Evolutionary conservation across 37 sponge, comb jelly and placozoan genomes (phyloP).

Genomic region (Halichondria panicea): DNA sequence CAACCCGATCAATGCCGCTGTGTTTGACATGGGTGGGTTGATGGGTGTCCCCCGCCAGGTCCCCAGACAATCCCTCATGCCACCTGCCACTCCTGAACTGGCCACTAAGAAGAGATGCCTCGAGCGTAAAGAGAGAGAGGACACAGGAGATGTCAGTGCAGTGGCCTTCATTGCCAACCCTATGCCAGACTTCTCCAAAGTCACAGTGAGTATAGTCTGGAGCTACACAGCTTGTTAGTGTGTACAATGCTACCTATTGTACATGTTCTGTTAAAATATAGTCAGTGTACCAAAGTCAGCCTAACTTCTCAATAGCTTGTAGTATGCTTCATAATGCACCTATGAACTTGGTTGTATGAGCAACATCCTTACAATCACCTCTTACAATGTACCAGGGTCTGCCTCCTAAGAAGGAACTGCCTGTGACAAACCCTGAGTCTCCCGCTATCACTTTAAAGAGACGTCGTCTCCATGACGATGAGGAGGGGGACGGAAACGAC

Average conservation of each 20-base stretch:
- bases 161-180: conserved; percentile 47
- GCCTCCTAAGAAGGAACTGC: conserved; percentile 36
- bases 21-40: conserved; percentile 45
- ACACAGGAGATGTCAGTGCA: background rate
- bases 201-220: conserved; percentile 3
- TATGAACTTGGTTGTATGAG: too few relatives aligned
- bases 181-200: conserved; percentile 36
- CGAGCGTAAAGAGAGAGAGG: background rate
- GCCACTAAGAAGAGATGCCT: conserved; percentile 35
- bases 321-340: too few relatives aligned
- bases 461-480: background rate
- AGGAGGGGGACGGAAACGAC: conserved; percentile 4
- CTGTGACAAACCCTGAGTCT: conserved; percentile 48
- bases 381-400: too few relatives aligned
- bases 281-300: too few relatives aligned
- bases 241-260: background rate
- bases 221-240: conserved; percentile 12
- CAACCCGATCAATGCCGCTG: conserved; percentile 57
- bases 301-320: too few relatives aligned
- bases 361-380: too few relatives aligned
- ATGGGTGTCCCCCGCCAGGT: conserved; percentile 52
- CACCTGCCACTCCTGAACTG: conserved; percentile 41
- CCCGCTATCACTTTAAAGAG: conserved; percentile 50
- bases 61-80: conserved; percentile 7
- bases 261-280: too few relatives aligned